phyloP scores from a whole-genome alignment of 2,113 vertebrate species.

The Pandion haliaetus region DNA sequence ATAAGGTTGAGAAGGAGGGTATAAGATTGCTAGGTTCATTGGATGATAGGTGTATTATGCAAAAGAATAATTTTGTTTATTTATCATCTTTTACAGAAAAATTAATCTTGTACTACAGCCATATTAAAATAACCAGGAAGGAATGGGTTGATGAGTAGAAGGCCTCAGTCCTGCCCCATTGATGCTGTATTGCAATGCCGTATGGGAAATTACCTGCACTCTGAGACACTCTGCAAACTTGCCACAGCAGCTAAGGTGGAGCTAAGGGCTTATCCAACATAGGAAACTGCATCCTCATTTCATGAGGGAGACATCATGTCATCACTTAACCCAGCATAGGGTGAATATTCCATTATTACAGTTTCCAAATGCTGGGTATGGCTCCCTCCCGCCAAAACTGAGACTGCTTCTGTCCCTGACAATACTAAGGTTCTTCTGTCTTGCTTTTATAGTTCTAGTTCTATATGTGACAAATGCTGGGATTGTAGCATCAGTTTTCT shows the following conservation, averaged over 20 bases:
- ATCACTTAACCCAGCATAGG: background rate
- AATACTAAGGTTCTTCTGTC: background rate
- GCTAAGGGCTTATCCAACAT: background rate
- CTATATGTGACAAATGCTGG: background rate
- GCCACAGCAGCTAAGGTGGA: background rate
- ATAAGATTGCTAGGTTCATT: background rate
- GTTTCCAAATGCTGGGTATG: background rate
- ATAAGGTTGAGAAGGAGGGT: background rate
- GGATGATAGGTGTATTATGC: background rate
- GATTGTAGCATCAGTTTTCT: background rate
- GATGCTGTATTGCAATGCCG: background rate
- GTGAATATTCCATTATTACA: background rate
- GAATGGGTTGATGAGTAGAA: background rate
- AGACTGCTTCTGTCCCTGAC: background rate
- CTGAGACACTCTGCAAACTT: background rate
- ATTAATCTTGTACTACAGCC: background rate
- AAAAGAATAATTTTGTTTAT: background rate
- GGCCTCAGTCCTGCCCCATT: background rate
- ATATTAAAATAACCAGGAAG: background rate
- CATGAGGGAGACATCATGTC: background rate
- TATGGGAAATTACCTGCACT: background rate
- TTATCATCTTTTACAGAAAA: background rate
- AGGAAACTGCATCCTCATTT: background rate
- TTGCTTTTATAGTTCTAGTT: background rate
- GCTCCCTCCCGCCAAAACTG: background rate